Base-by-base conservation (phyloP, 1,140 invertebrate genomes). In the Brachionus rotundiformis region DNA sequence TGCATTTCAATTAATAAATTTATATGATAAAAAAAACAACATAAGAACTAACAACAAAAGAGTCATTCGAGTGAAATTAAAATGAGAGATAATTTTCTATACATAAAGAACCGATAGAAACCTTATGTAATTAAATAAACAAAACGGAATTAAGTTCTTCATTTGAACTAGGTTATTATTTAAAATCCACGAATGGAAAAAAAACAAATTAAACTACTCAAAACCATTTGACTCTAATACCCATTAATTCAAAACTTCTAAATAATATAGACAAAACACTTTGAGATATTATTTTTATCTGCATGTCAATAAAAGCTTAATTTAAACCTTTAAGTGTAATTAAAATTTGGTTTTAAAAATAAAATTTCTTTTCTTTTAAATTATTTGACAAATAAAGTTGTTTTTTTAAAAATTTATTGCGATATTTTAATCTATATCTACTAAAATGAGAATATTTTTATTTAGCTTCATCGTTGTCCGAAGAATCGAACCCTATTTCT, bases 381-480 rank as follows among this genome's bases (percentile, higher is more conserved):
- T n/a, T n/a, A 39, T 39, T 39, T 39, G 3, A 10, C 7, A 39
- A 39, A 39, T 10, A 39, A 39, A 39, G 3, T 39, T 39, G 13
- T 41, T 41, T 2, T 41, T 41, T 19, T 23, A 6, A 19, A 49
- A 49, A 49, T 49, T 54, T 54, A 54, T 54, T 54, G 7, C 4
- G 23, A 54, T 41, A 0, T 41, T 11, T 41, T 41, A 2, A 25
- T 10, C 47, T 54, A 54, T n/a, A 54, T 54, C 19, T 54, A 54
- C 47, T 54, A 54, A 54, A 54, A 54, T 19, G 19, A 54, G 16
- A 19, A 0, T n/a, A 65, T 65, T 65, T 65, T 71, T 36, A 71
- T 71, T 71, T 71, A 36, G 33, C 16, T 71, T 71, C 65, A 6
- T 73, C 33, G n/a, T 73, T 73, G 25, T 73, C 68, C 8, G 68